phyloP scores from a whole-genome alignment of 1,140 invertebrate genomes.

The Leptestheria dahalacensis region DNA sequence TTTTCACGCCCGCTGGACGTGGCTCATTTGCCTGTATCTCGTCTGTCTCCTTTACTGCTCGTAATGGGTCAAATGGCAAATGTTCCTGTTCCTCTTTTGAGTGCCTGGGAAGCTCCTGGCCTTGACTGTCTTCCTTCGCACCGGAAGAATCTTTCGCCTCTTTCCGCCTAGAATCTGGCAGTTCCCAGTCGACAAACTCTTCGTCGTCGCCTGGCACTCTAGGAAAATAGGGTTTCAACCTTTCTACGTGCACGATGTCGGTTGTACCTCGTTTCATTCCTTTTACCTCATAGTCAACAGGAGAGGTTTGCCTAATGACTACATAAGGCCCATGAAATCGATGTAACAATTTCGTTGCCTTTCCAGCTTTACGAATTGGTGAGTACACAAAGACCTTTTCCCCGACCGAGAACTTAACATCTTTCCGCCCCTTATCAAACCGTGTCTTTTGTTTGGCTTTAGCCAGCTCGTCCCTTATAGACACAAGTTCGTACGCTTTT shows the following conservation, averaged over 20 bases:
- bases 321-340: slow-evolving; percentile 12
- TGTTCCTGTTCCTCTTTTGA: too few relatives aligned
- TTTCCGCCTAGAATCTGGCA: not conserved
- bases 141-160: too few relatives aligned
- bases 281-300: slow-evolving; percentile 8
- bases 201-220: not conserved
- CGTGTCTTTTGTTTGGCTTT: not conserved
- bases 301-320: not conserved
- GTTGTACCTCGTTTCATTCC: not conserved
- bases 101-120: too few relatives aligned
- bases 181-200: not conserved
- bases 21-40: too few relatives aligned
- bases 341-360: slow-evolving; percentile 12
- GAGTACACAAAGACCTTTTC: not conserved
- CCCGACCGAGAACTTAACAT: not conserved
- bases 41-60: too few relatives aligned
- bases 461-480: not conserved
- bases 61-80: too few relatives aligned
- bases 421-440: not conserved
- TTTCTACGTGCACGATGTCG: not conserved
- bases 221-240: not conserved
- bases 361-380: not conserved
- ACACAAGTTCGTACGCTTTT: not conserved
- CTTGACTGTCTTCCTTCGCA: too few relatives aligned
- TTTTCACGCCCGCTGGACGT: too few relatives aligned